Evolutionary conservation across 2,888 invertebrate genomes (phyloP), one percentile per base, ranked within the genome.

Genomic region (Tubulanus polymorphus): DNA sequence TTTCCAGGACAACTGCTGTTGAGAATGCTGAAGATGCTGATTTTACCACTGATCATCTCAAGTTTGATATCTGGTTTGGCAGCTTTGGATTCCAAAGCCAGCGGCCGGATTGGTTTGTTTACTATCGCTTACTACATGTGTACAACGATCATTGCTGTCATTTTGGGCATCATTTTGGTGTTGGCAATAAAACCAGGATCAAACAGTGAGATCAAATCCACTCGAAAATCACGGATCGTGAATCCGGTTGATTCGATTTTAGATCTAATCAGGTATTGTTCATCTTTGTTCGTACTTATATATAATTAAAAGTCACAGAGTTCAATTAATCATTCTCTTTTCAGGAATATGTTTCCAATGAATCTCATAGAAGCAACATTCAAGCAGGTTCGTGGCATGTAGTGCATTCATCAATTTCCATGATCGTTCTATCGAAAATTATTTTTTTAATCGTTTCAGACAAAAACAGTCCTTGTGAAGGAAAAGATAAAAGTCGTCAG

Each of bases 1-100:
- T 95, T 93, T 80, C 88, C 93, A 1, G 96, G 96, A 46, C 93
- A 95, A 74, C 84, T 97, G 63, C 93, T 97, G 80, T 85, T 97
- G 71, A 85, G 94, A 80, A 95, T 95, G 93, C 84, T 97, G 55
- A 95, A 95, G 82, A 88, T 90, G 71, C 85, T 97, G 64, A 96
- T 97, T 73, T 87, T 97, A 46, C 96, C 97, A 1, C 83, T 97
- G 70, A 84, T 96, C 70, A 88, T 74, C 28, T 73, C 79, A 48
- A 78, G 76, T 55, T 88, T 96, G 55, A 89, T 95, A 56, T 90
- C 92, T 23, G 94, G 95, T 47, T 90, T 95, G 64, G 94, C 93
- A 29, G 89, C 90, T 0, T 82, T 95, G 74, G 95, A 96, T 81
- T 84, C 93, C 57, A 88, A 88, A 72, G 85, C 95, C 74, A 93